These are phyloP conservation scores for Gracilinanus agilis DNA, from an alignment of 2,113 vertebrate genomes.

Conservation along the genomic window DNA sequence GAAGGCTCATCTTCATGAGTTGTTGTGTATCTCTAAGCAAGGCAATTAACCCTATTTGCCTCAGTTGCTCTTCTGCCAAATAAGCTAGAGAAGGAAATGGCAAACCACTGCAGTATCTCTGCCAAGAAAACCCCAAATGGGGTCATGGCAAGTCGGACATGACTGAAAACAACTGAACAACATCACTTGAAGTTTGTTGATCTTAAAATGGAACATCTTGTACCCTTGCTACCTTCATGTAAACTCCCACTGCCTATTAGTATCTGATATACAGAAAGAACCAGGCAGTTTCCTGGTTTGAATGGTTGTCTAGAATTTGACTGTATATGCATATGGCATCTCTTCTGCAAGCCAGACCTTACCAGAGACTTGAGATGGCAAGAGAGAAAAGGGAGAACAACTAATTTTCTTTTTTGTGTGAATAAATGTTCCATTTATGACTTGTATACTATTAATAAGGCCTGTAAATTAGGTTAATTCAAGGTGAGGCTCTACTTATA, in stretches of 20 bases:
- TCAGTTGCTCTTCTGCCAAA: too few species aligned
- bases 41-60: too few species aligned
- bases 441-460: neutral
- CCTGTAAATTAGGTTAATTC: neutral
- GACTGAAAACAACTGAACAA: too few species aligned
- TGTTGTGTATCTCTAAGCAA: too few species aligned
- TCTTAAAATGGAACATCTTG: neutral
- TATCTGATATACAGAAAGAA: neutral
- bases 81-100: too few species aligned
- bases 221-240: neutral
- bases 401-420: neutral
- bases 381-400: neutral
- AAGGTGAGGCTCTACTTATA: neutral
- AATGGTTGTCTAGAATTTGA: neutral
- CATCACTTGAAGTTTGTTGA: neutral
- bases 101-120: too few species aligned
- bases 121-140: too few species aligned
- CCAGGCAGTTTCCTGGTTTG: neutral
- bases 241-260: neutral
- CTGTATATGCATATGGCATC: neutral
- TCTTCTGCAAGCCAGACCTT: neutral
- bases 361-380: neutral
- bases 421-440: neutral
- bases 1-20: too few species aligned
- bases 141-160: too few species aligned